These are phyloP conservation scores for Zosterops lateralis DNA, from an alignment of 2,113 vertebrate genomes.

Conservation along the genomic window DNA sequence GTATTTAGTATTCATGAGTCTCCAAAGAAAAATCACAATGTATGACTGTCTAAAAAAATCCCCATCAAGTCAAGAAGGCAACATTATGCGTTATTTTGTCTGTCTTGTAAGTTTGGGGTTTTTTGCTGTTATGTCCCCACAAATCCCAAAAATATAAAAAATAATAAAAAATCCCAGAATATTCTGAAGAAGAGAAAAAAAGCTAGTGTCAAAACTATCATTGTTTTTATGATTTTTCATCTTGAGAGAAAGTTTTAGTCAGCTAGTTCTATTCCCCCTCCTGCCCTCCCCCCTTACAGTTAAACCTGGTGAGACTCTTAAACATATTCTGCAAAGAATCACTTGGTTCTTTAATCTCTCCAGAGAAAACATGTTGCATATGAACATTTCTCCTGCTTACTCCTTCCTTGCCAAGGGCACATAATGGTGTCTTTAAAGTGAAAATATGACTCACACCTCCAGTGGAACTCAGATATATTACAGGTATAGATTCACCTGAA, in stretches of 20 bases:
- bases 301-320: background rate
- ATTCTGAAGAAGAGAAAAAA: background rate
- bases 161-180: no score
- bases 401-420: background rate
- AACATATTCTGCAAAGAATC: background rate
- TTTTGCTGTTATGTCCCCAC: background rate
- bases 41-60: background rate
- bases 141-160: background rate
- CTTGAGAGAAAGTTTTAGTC: background rate
- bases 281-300: background rate
- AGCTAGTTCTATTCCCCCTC: background rate
- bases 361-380: background rate
- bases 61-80: background rate
- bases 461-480: background rate
- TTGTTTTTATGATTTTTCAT: background rate
- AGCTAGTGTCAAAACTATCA: background rate
- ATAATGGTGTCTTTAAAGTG: background rate
- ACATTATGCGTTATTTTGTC: background rate
- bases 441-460: background rate
- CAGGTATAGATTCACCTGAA: background rate
- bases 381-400: background rate
- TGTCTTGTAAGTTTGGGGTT: background rate
- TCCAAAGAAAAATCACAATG: background rate
- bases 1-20: background rate
- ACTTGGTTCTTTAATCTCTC: background rate